Evolutionary conservation across 2,888 invertebrate genomes (phyloP), one percentile per base, ranked within the genome.

Genomic region (Adineta ricciae): DNA sequence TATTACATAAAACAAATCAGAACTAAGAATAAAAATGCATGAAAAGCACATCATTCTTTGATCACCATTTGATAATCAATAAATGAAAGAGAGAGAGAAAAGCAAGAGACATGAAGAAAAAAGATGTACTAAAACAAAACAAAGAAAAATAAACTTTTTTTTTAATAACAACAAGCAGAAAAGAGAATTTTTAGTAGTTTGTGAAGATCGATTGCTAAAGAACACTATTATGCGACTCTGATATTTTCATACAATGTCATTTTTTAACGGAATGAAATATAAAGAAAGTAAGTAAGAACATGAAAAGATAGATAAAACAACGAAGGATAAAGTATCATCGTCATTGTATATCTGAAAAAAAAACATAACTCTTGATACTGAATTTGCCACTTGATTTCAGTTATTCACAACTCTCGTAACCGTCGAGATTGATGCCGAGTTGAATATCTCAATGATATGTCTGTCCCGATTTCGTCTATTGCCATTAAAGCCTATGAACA

Each of bases 371-470:
- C 41, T 78, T 78, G 78, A 41, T n/a, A 24, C 41, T 78, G 21
- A 78, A 78, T 41, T 78, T 78, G 8, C 14, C 21, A 16, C 0
- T 24, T 78, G 4, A 16, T 36, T 36, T 16, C 1, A 32, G 16
- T 7, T 64, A 32, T 64, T 64, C 64, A 64, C 64, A 64, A 49
- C 21, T 83, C 83, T 50, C 41, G 32, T 16, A 83, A 83, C 3
- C 50, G 52, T 49, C 52, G 49, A 32, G 46, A 41, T 83, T 49
- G 27, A 50, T 83, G 41, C 16, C 83, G 19, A 38, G 24, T 56
- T 11, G 90, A 90, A 87, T 95, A 95, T 89, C 93, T 94, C 87
- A 96, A 91, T 78, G 94, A 95, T 86, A 95, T 90, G 88, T 93
- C 92, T 89, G 93, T 93, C 73, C 93, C 94, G 19, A 94, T 94